Evolutionary conservation across 2,888 invertebrate species (phyloP).

Genomic region (Microchrysa polita): DNA sequence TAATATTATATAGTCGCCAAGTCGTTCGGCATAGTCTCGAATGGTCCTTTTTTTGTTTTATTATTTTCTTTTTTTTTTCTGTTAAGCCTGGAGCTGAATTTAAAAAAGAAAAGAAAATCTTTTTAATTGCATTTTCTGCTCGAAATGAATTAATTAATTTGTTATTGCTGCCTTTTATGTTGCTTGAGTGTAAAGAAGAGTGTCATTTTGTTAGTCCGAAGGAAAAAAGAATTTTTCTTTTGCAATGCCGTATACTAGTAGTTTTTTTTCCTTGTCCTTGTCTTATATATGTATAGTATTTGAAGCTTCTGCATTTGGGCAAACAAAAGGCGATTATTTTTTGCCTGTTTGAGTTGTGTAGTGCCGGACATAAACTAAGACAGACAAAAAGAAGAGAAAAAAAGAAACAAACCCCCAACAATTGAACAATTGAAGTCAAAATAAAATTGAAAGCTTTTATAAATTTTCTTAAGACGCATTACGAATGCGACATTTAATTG

Average conservation of each 20-base stretch:
- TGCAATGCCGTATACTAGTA: background rate
- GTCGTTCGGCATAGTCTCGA: no score
- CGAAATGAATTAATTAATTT: slow-evolving; percentile 62
- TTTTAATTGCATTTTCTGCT: slow-evolving; percentile 60
- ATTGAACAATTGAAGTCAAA: background rate
- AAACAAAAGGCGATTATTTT: slow-evolving; percentile 11
- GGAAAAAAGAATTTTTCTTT: slow-evolving; percentile 1
- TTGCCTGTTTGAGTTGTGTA: background rate
- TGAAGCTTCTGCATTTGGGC: background rate
- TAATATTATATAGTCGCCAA: no score
- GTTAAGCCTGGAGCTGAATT: slow-evolving; percentile 45
- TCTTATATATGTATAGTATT: no score
- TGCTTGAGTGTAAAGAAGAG: slow-evolving; percentile 35
- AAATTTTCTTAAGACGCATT: background rate
- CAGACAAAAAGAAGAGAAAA: background rate
- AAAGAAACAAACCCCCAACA: background rate
- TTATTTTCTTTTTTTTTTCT: slow-evolving; percentile 8
- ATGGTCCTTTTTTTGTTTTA: no score
- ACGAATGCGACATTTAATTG: background rate
- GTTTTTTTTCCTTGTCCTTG: no score
- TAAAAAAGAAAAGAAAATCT: slow-evolving; percentile 50
- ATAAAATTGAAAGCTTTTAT: slow-evolving; percentile 29
- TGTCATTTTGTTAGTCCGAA: slow-evolving; percentile 34
- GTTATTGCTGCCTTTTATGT: slow-evolving; percentile 56
- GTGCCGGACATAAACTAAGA: no score